Base-by-base conservation (phyloP, 2,888 invertebrate genomes). In the Catonia carolina region DNA sequence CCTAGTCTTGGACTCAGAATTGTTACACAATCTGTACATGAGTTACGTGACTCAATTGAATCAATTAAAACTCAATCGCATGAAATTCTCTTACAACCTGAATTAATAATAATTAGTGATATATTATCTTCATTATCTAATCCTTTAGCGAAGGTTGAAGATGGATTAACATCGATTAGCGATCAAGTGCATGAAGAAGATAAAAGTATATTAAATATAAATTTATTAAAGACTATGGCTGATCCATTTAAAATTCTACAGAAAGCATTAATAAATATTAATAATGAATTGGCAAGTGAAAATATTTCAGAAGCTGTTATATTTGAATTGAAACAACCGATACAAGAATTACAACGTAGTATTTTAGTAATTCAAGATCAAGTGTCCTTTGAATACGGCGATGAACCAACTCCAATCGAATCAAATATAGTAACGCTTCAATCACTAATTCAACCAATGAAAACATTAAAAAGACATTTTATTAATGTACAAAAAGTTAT, bases 291-390 rank as follows among this genome's bases (percentile, higher is more conserved):
- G 33, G 39, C 45, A 39, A 55, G 50, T 50, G 62, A 61, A 39
- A 49, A 53, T 39, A 31, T 58, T 6, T 50, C 57, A 15, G 55
- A 59, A 51, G 55, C 58, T 3, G 27, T 60, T 31, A 49, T 57
- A 27, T 56, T 56, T 27, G 63, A 65, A 31, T 51, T 68, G 14
- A 64, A 63, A 35, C 61, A 64, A 35, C 65, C 66, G 8, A 59
- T 66, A 1, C 58, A 65, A 58, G 67, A 67, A 23, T 51, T 66
- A 10, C 66, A 66, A 55, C 49, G 63, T 17, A 63, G 63, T 37
- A 64, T 68, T 53, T 59, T 65, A 23, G 55, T 64, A 1, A 64
- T 67, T 48, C 66, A 66, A 55, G 65, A 66, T 56, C 63, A 63
- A 51, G 62, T 60, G 12, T 64, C 62, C 2, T 64, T 66, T 42